Evolutionary conservation across 2,888 invertebrate genomes (phyloP).

Genomic region (Onthophagus sagittarius): DNA sequence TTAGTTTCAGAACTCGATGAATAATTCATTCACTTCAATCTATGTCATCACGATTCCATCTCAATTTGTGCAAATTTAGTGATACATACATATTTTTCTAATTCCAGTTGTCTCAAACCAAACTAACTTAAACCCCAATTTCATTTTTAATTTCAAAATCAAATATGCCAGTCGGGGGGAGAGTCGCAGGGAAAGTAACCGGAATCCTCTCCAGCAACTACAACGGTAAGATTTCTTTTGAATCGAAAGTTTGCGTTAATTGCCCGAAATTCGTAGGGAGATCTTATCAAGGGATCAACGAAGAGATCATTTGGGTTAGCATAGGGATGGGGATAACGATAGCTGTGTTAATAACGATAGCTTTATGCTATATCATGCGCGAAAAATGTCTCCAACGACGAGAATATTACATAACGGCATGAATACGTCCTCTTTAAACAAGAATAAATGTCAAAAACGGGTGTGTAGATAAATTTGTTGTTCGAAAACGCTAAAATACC

Average conservation of each 20-base stretch:
- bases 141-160: not conserved
- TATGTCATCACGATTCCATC: too few relatives aligned
- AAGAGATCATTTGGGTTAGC: slow-evolving; percentile 86
- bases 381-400: slow-evolving; percentile 77
- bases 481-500: not conserved
- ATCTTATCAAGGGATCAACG: slow-evolving; percentile 79
- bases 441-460: too few relatives aligned
- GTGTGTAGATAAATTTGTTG: not conserved
- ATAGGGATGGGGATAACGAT: slow-evolving; percentile 84
- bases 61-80: too few relatives aligned
- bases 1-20: too few relatives aligned
- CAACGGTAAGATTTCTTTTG: slow-evolving; percentile 59
- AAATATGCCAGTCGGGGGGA: slow-evolving; percentile 61
- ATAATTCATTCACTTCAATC: too few relatives aligned
- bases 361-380: slow-evolving; percentile 74
- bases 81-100: too few relatives aligned
- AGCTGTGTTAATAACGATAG: slow-evolving; percentile 74
- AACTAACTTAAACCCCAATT: not conserved
- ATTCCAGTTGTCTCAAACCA: not conserved
- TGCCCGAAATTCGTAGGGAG: slow-evolving; percentile 56
- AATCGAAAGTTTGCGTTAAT: not conserved
- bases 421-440: slow-evolving; percentile 45
- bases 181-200: slow-evolving; percentile 72
- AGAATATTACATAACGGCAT: slow-evolving; percentile 69
- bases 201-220: slow-evolving; percentile 72